These are phyloP conservation scores for Gisinianus flammeolus DNA, from an alignment of 2,888 invertebrate species.

Conservation along the genomic window DNA sequence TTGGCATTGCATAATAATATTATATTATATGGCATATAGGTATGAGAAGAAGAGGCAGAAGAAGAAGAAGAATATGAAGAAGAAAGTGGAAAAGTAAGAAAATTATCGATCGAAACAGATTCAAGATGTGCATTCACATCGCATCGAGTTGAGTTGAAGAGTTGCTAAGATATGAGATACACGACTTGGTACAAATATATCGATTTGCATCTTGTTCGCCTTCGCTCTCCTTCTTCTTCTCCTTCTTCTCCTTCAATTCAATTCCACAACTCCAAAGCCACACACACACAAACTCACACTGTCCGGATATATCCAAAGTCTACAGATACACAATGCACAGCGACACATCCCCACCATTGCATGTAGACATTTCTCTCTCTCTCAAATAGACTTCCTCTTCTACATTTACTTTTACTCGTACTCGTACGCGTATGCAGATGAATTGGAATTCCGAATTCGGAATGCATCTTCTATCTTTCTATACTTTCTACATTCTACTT, in stretches of 20 bases:
- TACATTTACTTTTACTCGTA: no score
- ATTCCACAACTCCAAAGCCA: slow-evolving; percentile 1
- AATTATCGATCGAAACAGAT: slow-evolving; percentile 1
- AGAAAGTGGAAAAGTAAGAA: neutral
- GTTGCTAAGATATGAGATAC: slow-evolving; percentile 35
- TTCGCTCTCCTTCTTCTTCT: slow-evolving; percentile 9
- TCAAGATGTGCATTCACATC: slow-evolving; percentile 1
- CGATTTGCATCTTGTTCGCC: slow-evolving; percentile 33
- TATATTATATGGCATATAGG: no score
- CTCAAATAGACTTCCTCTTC: neutral
- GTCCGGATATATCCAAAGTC: no score
- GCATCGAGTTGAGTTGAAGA: neutral
- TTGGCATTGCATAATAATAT: no score
- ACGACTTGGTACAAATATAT: slow-evolving; percentile 25
- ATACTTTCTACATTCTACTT: neutral
- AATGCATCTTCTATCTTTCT: neutral
- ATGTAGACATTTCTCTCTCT: neutral
- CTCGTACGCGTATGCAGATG: neutral
- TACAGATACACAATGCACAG: no score
- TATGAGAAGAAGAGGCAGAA: no score
- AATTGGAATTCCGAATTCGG: neutral
- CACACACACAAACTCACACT: no score
- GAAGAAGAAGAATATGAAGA: neutral
- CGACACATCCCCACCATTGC: no score
- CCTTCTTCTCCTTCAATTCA: slow-evolving; percentile 8